These are phyloP conservation scores for Pediacus dermestoides DNA, from an alignment of 2,888 invertebrate genomes.

Conservation along the genomic window DNA sequence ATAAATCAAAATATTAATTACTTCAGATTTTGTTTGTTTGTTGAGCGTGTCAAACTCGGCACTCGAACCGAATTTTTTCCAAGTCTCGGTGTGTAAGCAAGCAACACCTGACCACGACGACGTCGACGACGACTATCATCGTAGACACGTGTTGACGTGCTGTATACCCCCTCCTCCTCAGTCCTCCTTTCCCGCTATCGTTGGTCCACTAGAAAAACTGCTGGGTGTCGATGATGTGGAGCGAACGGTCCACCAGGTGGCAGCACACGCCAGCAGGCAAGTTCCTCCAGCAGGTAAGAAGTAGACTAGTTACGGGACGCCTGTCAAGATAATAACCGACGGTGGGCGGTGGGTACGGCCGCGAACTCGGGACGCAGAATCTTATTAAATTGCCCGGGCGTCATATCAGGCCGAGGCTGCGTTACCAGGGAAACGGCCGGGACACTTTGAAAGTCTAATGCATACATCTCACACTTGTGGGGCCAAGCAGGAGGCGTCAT, in stretches of 20 bases:
- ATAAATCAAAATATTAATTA: no score
- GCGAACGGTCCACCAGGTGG: conserved; percentile 21
- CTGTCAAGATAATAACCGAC: conserved; percentile 38
- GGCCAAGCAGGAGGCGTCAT: conserved; percentile 36
- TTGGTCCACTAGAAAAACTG: not conserved
- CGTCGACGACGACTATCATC: no score
- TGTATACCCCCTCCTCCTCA: not conserved
- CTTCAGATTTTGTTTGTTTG: no score
- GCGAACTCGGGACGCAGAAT: conserved; percentile 50
- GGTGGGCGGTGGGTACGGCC: conserved; percentile 35
- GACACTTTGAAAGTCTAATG: conserved; percentile 54
- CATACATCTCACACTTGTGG: conserved; percentile 52
- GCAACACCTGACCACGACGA: not conserved
- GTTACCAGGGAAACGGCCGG: conserved; percentile 67
- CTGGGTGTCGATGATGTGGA: not conserved
- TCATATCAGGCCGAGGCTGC: conserved; percentile 62
- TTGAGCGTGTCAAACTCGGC: no score
- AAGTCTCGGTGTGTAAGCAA: conserved; percentile 1
- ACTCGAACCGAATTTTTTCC: no score
- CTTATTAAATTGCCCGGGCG: conserved; percentile 59
- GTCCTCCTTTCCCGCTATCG: not conserved
- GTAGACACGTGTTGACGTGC: conserved; percentile 2
- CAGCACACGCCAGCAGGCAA: conserved; percentile 21
- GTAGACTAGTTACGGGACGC: conserved; percentile 32
- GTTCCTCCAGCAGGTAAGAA: conserved; percentile 28